A percentile compares a stretch with the other conserved stretches of the same genome.
Evolutionary conservation across 2,797 vertebrate species (phyloP).

Genomic region (Caiman crocodilus): DNA sequence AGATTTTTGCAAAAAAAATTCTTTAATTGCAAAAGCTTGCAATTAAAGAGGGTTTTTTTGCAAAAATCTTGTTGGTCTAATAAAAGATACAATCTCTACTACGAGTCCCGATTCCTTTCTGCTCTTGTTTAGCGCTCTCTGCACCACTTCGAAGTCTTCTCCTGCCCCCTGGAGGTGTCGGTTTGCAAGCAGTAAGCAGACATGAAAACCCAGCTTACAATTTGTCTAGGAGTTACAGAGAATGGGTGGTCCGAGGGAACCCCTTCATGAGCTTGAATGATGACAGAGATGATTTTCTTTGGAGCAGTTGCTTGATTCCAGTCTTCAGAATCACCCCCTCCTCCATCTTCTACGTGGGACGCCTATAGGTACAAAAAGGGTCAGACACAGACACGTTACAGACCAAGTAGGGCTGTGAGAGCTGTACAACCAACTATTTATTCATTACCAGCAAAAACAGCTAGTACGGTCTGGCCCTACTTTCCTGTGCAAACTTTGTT

Average conservation of each 20-base stretch:
- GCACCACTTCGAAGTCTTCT: not conserved
- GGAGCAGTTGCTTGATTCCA: not conserved
- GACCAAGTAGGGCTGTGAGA: not conserved
- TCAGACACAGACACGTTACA: not conserved
- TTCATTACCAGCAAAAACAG: constrained; percentile 21
- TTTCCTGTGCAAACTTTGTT: not conserved
- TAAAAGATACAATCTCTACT: too few relatives aligned
- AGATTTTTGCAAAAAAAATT: too few relatives aligned
- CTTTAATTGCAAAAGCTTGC: too few relatives aligned
- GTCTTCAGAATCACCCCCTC: not conserved
- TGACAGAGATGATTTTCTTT: constrained; percentile 83
- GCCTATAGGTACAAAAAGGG: constrained; percentile 39
- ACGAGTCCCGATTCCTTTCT: too few relatives aligned
- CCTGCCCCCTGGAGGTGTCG: not conserved
- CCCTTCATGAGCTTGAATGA: constrained; percentile 86
- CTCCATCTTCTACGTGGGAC: not conserved
- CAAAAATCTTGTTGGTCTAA: too few relatives aligned
- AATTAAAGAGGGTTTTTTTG: too few relatives aligned
- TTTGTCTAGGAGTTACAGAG: constrained; percentile 89
- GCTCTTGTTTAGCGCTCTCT: not conserved
- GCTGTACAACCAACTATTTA: not conserved
- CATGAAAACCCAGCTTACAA: constrained; percentile 79
- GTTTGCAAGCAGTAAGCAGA: not conserved
- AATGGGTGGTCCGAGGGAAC: constrained; percentile 85
- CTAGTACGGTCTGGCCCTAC: constrained; percentile 3